These are phyloP conservation scores for Drosophila ficusphila DNA, from an alignment of 1,140 invertebrate species.

Conservation along the genomic window DNA sequence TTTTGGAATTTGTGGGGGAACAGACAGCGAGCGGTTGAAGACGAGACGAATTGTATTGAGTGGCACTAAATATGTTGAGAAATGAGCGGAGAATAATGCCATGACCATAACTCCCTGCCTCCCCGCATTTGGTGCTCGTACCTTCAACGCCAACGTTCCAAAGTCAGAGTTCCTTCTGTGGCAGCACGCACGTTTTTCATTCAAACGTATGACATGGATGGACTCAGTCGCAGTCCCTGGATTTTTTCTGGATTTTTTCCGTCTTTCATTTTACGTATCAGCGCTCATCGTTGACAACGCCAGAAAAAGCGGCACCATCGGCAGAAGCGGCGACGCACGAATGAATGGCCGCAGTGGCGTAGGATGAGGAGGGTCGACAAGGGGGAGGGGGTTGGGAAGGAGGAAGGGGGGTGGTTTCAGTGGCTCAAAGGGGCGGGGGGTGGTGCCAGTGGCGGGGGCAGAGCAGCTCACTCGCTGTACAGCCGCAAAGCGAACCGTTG, in stretches of 20 bases:
- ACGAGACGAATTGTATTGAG: slow-evolving; percentile 80
- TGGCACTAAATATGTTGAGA: slow-evolving; percentile 81
- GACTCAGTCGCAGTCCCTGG: slow-evolving; percentile 55
- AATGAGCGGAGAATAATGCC: slow-evolving; percentile 67
- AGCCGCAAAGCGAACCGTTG: slow-evolving; percentile 80
- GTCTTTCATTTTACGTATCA: slow-evolving; percentile 71
- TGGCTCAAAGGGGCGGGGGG: neutral
- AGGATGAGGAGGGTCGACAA: slow-evolving; percentile 1
- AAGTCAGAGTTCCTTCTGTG: slow-evolving; percentile 83
- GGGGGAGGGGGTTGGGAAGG: neutral
- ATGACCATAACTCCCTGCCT: slow-evolving; percentile 44
- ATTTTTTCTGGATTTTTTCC: slow-evolving; percentile 31
- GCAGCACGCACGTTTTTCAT: slow-evolving; percentile 83
- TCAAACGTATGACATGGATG: slow-evolving; percentile 71
- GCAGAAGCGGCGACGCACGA: slow-evolving; percentile 51
- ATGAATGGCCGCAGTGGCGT: slow-evolving; percentile 65
- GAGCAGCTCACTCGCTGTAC: slow-evolving; percentile 46
- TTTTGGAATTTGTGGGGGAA: slow-evolving; percentile 24
- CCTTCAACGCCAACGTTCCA: slow-evolving; percentile 52
- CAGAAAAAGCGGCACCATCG: slow-evolving; percentile 27
- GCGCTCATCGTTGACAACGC: slow-evolving; percentile 76
- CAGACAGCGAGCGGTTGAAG: slow-evolving; percentile 10
- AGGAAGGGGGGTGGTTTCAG: neutral
- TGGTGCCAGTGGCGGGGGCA: slow-evolving; percentile 20
- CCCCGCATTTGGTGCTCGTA: slow-evolving; percentile 2